Evolutionary conservation across 2,888 invertebrate species (phyloP), one percentile per base, ranked within the genome.

Genomic region (Galerucella nymphaeae): DNA sequence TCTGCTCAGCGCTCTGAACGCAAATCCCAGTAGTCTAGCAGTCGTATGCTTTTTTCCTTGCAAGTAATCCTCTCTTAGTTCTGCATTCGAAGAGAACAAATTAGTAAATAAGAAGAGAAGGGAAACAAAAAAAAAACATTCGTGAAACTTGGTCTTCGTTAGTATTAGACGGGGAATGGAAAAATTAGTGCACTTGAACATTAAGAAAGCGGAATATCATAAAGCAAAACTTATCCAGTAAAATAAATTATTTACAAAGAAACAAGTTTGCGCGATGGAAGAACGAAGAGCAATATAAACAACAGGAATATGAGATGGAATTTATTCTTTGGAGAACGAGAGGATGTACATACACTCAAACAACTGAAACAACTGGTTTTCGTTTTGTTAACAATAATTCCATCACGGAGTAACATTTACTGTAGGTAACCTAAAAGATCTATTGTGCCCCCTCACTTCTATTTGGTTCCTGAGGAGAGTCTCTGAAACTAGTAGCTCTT

Each of bases 251-350:
- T 79, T 77, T 73, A 74, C 75, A 71, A 76, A 74, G 75, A 76
- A 73, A 72, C 71, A 76, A 77, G 74, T 77, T 77, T 71, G 70
- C 71, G 75, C 23, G 67, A 30, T 30, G 66, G 67, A 74, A 70
- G 70, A 75, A 71, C 72, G 70, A 62, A 38, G 18, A 71, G 74
- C 63, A 72, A 58, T 68, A 75, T 76, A 78, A 76, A 76, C 79
- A 79, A 78, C 79, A 77, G 79, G 79, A 80, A 80, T 81, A 80
- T 79, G 81, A 80, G 78, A 77, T 78, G 78, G 80, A 81, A 80
- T 80, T 10, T 82, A 82, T 82, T 81, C 81, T 82, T 81, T 74
- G 57, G 73, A 72, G 71, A 70, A 59, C 58, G 50, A 68, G 63
- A 57, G 45, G 68, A 71, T 70, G 70, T 67, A 9, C 45, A 20